A percentile compares a stretch with the other conserved stretches of the same genome.
phyloP scores from a whole-genome alignment of 1,140 invertebrate species.

The Trachymyrmex cornetzi region DNA sequence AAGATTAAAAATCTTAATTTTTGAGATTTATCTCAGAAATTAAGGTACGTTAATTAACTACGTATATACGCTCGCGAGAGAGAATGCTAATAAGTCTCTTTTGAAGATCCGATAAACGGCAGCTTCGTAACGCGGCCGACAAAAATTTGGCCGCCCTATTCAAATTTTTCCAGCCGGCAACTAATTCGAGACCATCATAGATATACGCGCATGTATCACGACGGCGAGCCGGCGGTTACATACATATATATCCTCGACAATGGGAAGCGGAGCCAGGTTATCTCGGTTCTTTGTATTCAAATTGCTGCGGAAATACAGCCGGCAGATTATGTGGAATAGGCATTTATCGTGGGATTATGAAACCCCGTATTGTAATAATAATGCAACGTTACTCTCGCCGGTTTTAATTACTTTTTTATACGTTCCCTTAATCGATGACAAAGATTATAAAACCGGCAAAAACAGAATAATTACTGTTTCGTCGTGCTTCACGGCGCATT shows the following conservation, averaged over 20 bases:
- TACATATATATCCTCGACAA: conserved; percentile 68
- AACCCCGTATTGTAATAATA: conserved; percentile 71
- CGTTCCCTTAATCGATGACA: conserved; percentile 48
- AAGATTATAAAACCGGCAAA: conserved; percentile 44
- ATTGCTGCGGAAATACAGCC: conserved; percentile 69
- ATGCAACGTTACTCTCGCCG: conserved; percentile 55
- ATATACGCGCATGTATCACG: conserved; percentile 53
- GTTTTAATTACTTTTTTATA: conserved; percentile 68
- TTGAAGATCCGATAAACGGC: conserved; percentile 34
- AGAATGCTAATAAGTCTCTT: conserved; percentile 19
- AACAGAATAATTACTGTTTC: conserved; percentile 37
- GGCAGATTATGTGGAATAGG: conserved; percentile 71
- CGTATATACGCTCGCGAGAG: background rate
- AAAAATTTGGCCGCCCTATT: conserved; percentile 34
- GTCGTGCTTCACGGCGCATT: conserved; percentile 28
- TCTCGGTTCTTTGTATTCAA: conserved; percentile 77
- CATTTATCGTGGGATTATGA: conserved; percentile 75
- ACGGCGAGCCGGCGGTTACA: conserved; percentile 45
- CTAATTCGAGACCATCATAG: conserved; percentile 60
- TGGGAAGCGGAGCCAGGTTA: conserved; percentile 68
- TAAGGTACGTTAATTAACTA: background rate
- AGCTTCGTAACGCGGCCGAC: background rate
- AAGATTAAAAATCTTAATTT: background rate
- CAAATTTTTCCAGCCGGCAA: conserved; percentile 60
- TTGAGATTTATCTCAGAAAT: conserved; percentile 15